Evolutionary conservation across 1,140 invertebrate species (phyloP).

Genomic region (Diorhabda elongata): DNA sequence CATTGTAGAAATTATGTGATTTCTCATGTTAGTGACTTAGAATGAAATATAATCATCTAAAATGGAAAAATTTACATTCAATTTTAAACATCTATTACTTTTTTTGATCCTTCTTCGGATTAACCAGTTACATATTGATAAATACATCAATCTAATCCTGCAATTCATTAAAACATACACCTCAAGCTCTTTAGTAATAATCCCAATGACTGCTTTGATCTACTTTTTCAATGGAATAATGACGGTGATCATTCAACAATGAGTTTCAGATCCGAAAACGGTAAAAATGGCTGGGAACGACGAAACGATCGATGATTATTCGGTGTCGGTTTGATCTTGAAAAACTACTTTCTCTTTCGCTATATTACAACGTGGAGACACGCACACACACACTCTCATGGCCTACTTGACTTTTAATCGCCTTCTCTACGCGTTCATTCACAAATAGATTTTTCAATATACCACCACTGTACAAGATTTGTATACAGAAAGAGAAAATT

Average conservation of each 20-base stretch:
- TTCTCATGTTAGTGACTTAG: no score
- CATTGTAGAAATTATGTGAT: no score
- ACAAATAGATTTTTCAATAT: constrained; percentile 1
- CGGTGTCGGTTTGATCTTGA: constrained; percentile 18
- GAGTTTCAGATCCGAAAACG: constrained; percentile 8
- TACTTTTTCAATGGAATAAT: constrained; percentile 12
- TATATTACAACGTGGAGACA: constrained; percentile 15
- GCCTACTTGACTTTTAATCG: constrained; percentile 15
- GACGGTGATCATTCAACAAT: constrained; percentile 7
- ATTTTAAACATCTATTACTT: no score
- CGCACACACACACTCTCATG: neutral
- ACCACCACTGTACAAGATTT: no score
- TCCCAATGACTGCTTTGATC: constrained; percentile 15
- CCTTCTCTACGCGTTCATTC: constrained; percentile 15
- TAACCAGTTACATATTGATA: no score
- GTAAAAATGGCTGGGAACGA: constrained; percentile 15
- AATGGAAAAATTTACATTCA: no score
- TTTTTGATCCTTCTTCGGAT: no score
- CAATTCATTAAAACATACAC: neutral
- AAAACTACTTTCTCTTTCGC: constrained; percentile 21
- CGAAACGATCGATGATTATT: constrained; percentile 17
- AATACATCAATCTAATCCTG: no score
- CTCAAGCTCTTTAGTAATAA: constrained; percentile 1
- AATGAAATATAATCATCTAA: no score
- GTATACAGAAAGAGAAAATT: no score